These are phyloP conservation scores for Hybognathus amarus DNA, from an alignment of 2,797 vertebrate species.

Conservation along the genomic window DNA sequence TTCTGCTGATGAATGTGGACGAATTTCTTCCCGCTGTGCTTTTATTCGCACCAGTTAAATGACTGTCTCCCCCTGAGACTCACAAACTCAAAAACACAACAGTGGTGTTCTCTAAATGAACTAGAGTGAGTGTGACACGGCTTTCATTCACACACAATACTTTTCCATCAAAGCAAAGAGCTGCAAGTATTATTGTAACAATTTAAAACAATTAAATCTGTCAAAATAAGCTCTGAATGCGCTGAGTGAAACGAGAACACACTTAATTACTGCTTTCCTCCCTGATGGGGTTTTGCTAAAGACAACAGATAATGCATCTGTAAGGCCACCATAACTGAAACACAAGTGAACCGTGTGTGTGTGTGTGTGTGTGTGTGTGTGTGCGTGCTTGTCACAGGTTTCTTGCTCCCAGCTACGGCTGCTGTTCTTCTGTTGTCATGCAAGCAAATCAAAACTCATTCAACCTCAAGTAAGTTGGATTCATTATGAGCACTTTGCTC, in stretches of 20 bases:
- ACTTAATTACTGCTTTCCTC: constrained; percentile 78
- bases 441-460: constrained; percentile 29
- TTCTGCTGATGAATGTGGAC: constrained; percentile 31
- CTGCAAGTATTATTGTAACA: constrained; percentile 81
- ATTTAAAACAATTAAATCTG: constrained; percentile 83
- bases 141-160: constrained; percentile 76
- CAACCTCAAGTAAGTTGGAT: constrained; percentile 36
- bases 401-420: constrained; percentile 47
- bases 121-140: constrained; percentile 75
- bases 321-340: constrained; percentile 55
- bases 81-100: constrained; percentile 27
- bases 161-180: constrained; percentile 69
- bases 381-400: constrained; percentile 56
- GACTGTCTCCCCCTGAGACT: constrained; percentile 35
- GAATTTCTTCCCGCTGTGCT: constrained; percentile 43
- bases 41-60: constrained; percentile 38
- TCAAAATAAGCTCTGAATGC: constrained; percentile 82
- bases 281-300: constrained; percentile 73
- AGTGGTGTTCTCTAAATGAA: constrained; percentile 44
- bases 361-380: constrained; percentile 42
- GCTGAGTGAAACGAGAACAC: constrained; percentile 71
- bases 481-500: background rate
- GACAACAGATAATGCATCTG: constrained; percentile 54
- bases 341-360: constrained; percentile 56
- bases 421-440: constrained; percentile 47